Base-by-base conservation (phyloP, 1,140 invertebrate species). In the Condylostylus longicornis region DNA sequence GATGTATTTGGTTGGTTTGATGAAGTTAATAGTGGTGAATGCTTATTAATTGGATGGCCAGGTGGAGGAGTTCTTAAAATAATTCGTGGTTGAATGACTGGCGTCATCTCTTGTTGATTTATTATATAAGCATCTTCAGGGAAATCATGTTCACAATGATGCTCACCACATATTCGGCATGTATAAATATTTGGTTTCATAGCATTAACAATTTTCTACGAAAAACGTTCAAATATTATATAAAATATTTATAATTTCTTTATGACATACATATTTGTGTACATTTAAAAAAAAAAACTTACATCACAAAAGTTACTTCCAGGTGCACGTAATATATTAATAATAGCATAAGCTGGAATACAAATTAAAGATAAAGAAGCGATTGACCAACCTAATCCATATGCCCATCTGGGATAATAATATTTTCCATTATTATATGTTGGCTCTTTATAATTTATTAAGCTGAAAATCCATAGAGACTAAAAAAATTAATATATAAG, bases 381-480 rank as follows among this genome's bases (percentile, higher is more conserved):
- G 37, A 90, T 79, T 37, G 73, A 65, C 87, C 87, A 91, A n/a
- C 88, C 88, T 13, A 90, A 59, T 4, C 68, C 74, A 50, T 85
- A 77, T 7, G 84, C 85, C 84, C 86, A 91, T 36, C 58, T 57
- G 1, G 88, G 86, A 58, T 86, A 93, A 15, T 66, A 62, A 48
- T 89, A 87, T 15, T 70, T 64, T 7, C 76, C 76, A 50, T 79
- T 79, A 43, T 75, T 74, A 52, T 88, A 84, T 30, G 74, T 79
- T 2, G 85, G 81, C 18, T 79, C 73, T 47, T 78, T 74, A 57
- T 90, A 89, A 61, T 89, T 83, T 21, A 88, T 77, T 47, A 89
- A 66, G 48, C 81, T 83, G 47, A 86, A 82, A 19, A 90, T 72
- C 83, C 83, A 88, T 13, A 91, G 73, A 32, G 76, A 75, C 73